Conservation (phyloP, 2,113 vertebrate species). For the Rhinolophus sinicus region DNA sequence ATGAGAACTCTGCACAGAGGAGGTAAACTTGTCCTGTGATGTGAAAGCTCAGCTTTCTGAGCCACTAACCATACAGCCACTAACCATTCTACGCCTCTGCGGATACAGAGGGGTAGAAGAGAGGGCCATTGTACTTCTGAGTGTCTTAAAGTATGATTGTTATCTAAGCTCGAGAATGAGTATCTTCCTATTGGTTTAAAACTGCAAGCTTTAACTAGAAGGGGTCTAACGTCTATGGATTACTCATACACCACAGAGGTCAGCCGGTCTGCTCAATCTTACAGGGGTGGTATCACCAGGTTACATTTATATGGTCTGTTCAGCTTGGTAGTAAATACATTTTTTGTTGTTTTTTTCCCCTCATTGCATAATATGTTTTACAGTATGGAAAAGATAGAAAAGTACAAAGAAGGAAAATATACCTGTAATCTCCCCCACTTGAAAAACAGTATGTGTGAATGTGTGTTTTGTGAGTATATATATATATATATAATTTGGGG, state of each 20-base stretch:
- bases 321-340: neutral
- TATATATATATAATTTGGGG: neutral
- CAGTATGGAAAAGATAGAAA: conserved; percentile 19
- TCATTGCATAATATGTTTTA: conserved; percentile 15
- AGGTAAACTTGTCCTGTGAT: neutral
- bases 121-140: neutral
- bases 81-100: too few species aligned
- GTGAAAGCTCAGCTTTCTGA: neutral
- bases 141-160: neutral
- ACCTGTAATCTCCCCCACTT: neutral
- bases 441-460: neutral
- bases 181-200: conserved; percentile 51
- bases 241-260: neutral
- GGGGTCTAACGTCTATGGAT: neutral
- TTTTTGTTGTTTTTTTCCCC: neutral
- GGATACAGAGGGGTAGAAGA: neutral
- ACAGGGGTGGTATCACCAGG: neutral
- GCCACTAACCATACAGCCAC: neutral
- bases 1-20: neutral
- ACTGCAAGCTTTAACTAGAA: neutral
- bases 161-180: neutral
- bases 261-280: neutral
- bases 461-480: neutral
- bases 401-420: conserved; percentile 29
- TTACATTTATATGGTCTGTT: neutral